Evolutionary conservation across 2,797 vertebrate species (phyloP).

Genomic region (Notolabrus celidotus): DNA sequence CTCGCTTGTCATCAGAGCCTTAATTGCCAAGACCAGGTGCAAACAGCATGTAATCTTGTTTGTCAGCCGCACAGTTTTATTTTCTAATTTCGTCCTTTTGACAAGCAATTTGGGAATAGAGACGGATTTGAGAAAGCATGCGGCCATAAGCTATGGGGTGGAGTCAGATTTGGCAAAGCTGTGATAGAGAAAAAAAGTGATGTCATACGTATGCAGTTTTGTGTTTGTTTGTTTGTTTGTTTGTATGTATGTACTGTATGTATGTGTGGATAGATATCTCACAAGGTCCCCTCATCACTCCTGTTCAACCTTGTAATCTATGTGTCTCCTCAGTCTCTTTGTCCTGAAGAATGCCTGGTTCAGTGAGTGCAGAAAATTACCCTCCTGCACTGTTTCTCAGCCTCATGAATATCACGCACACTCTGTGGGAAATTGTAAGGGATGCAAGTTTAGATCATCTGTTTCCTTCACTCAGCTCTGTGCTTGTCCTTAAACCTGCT

Average conservation of each 20-base stretch:
- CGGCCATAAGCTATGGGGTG: slow-evolving; percentile 56
- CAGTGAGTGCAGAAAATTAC: slow-evolving; percentile 75
- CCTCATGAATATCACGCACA: slow-evolving; percentile 63
- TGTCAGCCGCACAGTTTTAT: slow-evolving; percentile 80
- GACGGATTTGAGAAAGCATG: slow-evolving; percentile 69
- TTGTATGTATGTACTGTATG: background rate
- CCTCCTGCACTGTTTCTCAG: slow-evolving; percentile 62
- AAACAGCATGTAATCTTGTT: slow-evolving; percentile 86
- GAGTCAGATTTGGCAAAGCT: slow-evolving; percentile 63
- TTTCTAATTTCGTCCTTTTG: slow-evolving; percentile 82
- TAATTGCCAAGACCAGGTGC: slow-evolving; percentile 86
- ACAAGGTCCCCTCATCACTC: slow-evolving; percentile 63
- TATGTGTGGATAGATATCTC: slow-evolving; percentile 9
- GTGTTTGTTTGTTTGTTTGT: slow-evolving; percentile 4
- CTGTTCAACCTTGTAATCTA: slow-evolving; percentile 77
- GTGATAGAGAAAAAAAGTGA: slow-evolving; percentile 25
- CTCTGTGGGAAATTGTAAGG: slow-evolving; percentile 58
- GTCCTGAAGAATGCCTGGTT: slow-evolving; percentile 76
- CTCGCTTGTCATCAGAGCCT: slow-evolving; percentile 80
- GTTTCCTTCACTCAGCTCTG: slow-evolving; percentile 32
- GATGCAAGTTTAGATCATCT: slow-evolving; percentile 63
- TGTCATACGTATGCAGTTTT: slow-evolving; percentile 1
- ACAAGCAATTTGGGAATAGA: slow-evolving; percentile 82
- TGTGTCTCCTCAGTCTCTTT: slow-evolving; percentile 67
- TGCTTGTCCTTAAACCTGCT: slow-evolving; percentile 21